Base-by-base conservation (phyloP, 2,888 invertebrate species). In the Caenorhabditis sp. region DNA sequence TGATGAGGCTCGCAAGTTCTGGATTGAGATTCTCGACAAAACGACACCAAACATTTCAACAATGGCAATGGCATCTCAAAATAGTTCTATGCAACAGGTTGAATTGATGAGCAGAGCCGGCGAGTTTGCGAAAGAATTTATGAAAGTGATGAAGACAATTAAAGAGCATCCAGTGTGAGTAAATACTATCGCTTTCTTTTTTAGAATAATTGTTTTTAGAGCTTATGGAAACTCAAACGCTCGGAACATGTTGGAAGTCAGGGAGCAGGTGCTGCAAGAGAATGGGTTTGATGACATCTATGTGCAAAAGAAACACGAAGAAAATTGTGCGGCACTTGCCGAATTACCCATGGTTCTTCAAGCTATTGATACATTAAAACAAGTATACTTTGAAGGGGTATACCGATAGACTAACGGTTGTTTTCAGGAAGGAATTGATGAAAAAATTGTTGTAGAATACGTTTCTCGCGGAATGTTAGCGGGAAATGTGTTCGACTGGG, bases 401-500 rank as follows among this genome's bases (percentile, higher is more conserved):
- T n/a, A 51, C n/a, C 26, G 18, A 6, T n/a, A 20, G 8, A 1
- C 1, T 26, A 6, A 44, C 20, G 15, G n/a, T 35, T 47, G 0
- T 40, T 13, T 40, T 15, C 22, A 20, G 24, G 22, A 1, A 24
- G 18, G 22, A 6, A 50, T 32, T 1, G 24, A 28, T 11, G 56
- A 77, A 0, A 60, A 65, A 20, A 50, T 53, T 2, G 67, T 82
- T 0, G 18, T 80, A 32, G 76, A 76, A 28, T 64, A 61, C 35
- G 80, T 83, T 1, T 76, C 69, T 13, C 82, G 82, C 5, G 79
- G 82, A 5, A 91, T 95, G 50, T 92, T 95, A 47, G 94, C 94
- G 91, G 96, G 97, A 24, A 98, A 98, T 92, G 96, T 98, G 93
- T 98, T 98, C 93, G 98, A 98, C 92, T 97, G 97, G 96, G 98